phyloP scores from a whole-genome alignment of 2,888 invertebrate genomes.

The Emmelina monodactyla region DNA sequence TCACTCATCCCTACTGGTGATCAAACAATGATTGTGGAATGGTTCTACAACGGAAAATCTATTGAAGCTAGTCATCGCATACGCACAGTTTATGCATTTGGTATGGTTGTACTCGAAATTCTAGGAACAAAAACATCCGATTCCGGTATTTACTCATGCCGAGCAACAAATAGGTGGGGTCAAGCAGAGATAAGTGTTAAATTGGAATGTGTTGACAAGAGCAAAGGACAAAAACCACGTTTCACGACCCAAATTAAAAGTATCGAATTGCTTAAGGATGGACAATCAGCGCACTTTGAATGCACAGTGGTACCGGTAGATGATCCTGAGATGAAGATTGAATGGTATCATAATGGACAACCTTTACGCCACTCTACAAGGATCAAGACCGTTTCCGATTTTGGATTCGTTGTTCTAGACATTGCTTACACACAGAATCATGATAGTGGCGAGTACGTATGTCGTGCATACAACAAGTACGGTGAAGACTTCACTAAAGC shows the following conservation, averaged over 20 bases:
- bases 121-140: constrained; percentile 93
- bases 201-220: constrained; percentile 83
- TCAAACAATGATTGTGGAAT: constrained; percentile 93
- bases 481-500: constrained; percentile 90
- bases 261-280: constrained; percentile 86
- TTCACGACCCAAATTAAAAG: constrained; percentile 89
- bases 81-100: constrained; percentile 95
- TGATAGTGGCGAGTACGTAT: constrained; percentile 92
- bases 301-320: constrained; percentile 93
- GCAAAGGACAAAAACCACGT: constrained; percentile 85
- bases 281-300: constrained; percentile 94
- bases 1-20: constrained; percentile 93
- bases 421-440: constrained; percentile 94
- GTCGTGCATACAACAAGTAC: constrained; percentile 89
- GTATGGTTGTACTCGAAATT: constrained; percentile 96
- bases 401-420: constrained; percentile 93
- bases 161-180: constrained; percentile 90
- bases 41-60: constrained; percentile 93
- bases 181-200: constrained; percentile 85
- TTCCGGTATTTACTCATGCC: constrained; percentile 87
- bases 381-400: constrained; percentile 93
- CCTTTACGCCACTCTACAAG: constrained; percentile 88
- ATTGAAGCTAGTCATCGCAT: constrained; percentile 89
- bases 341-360: constrained; percentile 96
- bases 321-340: constrained; percentile 92